Percentiles rank a stretch among this genome's conserved stretches.
These are phyloP conservation scores for Zeugodacus cucurbitae DNA, from an alignment of 1,140 invertebrate genomes.

Conservation along the genomic window DNA sequence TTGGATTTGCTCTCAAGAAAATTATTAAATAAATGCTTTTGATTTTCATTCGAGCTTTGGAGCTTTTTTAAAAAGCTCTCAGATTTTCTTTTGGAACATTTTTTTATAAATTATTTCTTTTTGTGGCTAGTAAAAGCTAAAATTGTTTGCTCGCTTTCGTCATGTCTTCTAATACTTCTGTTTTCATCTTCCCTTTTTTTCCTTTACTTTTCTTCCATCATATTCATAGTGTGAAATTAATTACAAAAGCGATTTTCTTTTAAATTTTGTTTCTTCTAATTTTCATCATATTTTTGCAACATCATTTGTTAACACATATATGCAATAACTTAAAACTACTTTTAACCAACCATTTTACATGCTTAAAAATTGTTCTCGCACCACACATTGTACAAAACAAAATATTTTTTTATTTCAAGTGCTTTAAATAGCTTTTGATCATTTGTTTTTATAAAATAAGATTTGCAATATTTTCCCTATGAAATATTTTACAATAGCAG, in stretches of 20 bases:
- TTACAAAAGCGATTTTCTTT: neutral
- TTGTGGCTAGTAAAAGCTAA: neutral
- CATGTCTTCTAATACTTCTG: neutral
- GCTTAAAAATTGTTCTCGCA: neutral
- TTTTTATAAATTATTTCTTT: too few species aligned
- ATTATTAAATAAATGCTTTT: too few species aligned
- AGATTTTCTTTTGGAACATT: too few species aligned
- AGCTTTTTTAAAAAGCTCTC: too few species aligned
- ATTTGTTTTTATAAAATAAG: conserved; percentile 12
- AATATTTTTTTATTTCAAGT: conserved; percentile 14
- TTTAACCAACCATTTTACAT: conserved; percentile 1
- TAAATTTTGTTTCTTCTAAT: neutral
- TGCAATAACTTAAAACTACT: neutral
- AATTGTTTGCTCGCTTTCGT: neutral
- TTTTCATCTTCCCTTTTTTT: neutral
- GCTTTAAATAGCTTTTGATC: conserved; percentile 15
- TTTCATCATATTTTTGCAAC: neutral
- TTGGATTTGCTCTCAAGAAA: too few species aligned
- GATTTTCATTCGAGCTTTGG: too few species aligned
- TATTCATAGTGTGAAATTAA: neutral
- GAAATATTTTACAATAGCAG: conserved; percentile 43
- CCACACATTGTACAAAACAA: neutral
- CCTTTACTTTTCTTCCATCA: neutral
- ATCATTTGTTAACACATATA: neutral
- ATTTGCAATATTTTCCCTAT: conserved; percentile 38